Percentiles rank a stretch among this genome's conserved stretches.
Evolutionary conservation across 2,888 invertebrate genomes (phyloP).

Genomic region (Yponomeuta sedellus): DNA sequence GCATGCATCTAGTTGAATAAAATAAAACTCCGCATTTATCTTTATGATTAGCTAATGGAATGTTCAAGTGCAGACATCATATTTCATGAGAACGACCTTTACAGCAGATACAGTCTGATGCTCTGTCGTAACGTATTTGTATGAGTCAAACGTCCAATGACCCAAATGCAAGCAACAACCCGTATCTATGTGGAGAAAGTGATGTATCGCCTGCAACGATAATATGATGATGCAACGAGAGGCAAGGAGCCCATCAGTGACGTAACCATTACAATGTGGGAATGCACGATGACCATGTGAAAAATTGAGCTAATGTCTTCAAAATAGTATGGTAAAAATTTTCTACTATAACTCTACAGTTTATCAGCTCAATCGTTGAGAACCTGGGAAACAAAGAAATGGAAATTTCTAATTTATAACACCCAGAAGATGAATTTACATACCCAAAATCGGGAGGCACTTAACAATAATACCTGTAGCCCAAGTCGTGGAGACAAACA

Average conservation of each 20-base stretch:
- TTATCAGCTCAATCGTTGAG: not conserved
- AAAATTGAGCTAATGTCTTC: not conserved
- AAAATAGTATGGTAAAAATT: not conserved
- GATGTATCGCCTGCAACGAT: constrained; percentile 64
- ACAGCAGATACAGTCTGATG: constrained; percentile 37
- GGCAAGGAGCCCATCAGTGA: not conserved
- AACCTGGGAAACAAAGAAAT: not conserved
- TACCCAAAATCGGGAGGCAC: not conserved
- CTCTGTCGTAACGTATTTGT: constrained; percentile 48
- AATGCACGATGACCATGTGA: not conserved
- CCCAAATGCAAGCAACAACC: constrained; percentile 50
- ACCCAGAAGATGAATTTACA: not conserved
- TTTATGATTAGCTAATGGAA: constrained; percentile 29
- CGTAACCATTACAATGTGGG: constrained; percentile 2
- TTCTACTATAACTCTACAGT: too few relatives aligned
- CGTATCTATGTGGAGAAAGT: constrained; percentile 65
- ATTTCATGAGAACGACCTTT: constrained; percentile 47
- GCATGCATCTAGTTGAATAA: not conserved
- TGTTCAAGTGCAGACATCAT: constrained; percentile 5
- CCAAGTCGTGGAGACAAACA: constrained; percentile 21
- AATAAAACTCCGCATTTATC: constrained; percentile 33
- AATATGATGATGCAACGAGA: constrained; percentile 10
- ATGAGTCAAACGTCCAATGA: constrained; percentile 49
- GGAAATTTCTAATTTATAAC: not conserved
- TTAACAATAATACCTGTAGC: not conserved